phyloP scores from a whole-genome alignment of 53 echinoderm and acorn worm genomes.

The Mesocentrotus franciscanus region DNA sequence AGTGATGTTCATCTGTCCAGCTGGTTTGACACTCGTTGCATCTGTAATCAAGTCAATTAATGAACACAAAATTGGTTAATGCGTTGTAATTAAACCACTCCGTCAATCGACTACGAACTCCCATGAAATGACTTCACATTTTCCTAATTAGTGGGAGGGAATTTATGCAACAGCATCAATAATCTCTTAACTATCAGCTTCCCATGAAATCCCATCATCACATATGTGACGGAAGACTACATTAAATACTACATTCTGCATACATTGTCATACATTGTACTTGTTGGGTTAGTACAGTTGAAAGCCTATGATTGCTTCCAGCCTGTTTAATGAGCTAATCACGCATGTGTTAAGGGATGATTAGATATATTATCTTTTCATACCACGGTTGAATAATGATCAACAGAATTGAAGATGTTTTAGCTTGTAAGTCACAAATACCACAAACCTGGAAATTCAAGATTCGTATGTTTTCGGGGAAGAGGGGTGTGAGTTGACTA shows the following conservation, averaged over 20 bases:
- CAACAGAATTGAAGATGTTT: not conserved
- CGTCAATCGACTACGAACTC: not conserved
- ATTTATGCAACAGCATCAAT: not conserved
- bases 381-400: not conserved
- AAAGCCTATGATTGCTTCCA: not conserved
- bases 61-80: conserved; percentile 10
- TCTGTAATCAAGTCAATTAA: conserved; percentile 32
- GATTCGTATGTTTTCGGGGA: not conserved
- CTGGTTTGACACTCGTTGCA: not conserved
- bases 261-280: not conserved
- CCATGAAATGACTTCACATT: not conserved
- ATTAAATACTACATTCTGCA: not conserved
- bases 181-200: conserved; percentile 14
- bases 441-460: not conserved
- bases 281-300: not conserved
- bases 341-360: not conserved
- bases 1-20: conserved; percentile 5
- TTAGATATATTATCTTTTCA: not conserved
- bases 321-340: not conserved
- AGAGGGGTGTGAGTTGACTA: not conserved
- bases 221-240: not conserved
- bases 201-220: conserved; percentile 4
- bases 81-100: not conserved
- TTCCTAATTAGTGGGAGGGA: not conserved
- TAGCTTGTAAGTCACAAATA: not conserved